Percentiles rank a stretch among this genome's conserved stretches.
Conservation (phyloP, 92 coral and sea anemone species). For the Scolanthus callimorphus region DNA sequence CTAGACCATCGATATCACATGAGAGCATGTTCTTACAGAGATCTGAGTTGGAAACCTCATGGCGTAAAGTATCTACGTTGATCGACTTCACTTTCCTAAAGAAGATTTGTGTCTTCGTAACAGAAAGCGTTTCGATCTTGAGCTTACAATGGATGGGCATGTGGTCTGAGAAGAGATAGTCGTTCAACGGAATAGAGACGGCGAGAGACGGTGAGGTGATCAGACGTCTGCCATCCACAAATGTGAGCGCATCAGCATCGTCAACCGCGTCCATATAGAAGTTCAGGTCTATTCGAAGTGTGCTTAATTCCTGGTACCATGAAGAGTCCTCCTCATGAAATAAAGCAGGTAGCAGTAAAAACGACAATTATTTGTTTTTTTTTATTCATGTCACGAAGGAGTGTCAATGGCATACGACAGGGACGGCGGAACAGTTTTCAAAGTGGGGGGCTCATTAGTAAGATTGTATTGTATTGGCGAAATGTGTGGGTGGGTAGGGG, state of each 20-base stretch:
- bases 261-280: constrained; percentile 31
- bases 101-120: constrained; percentile 9
- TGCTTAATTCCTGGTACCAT: too few species aligned
- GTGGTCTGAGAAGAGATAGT: constrained; percentile 48
- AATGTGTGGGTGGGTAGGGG: too few species aligned
- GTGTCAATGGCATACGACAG: too few species aligned
- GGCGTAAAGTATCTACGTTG: constrained; percentile 15
- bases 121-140: constrained; percentile 3
- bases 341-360: too few species aligned
- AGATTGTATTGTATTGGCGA: too few species aligned
- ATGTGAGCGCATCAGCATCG: constrained; percentile 39
- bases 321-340: too few species aligned
- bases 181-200: constrained; percentile 40
- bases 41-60: constrained; percentile 40
- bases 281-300: constrained; percentile 32
- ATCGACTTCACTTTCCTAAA: constrained; percentile 37
- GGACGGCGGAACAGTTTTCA: too few species aligned
- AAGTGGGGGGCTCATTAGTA: too few species aligned
- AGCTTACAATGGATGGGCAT: constrained; percentile 42
- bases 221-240: constrained; percentile 27
- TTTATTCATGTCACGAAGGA: too few species aligned
- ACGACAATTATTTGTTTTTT: too few species aligned
- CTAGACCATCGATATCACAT: constrained; percentile 18
- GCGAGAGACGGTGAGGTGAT: constrained; percentile 10
- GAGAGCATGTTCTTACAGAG: constrained; percentile 41